Evolutionary conservation across 2,888 invertebrate genomes (phyloP), one percentile per base, ranked within the genome.

Genomic region (Tortrix viridana): DNA sequence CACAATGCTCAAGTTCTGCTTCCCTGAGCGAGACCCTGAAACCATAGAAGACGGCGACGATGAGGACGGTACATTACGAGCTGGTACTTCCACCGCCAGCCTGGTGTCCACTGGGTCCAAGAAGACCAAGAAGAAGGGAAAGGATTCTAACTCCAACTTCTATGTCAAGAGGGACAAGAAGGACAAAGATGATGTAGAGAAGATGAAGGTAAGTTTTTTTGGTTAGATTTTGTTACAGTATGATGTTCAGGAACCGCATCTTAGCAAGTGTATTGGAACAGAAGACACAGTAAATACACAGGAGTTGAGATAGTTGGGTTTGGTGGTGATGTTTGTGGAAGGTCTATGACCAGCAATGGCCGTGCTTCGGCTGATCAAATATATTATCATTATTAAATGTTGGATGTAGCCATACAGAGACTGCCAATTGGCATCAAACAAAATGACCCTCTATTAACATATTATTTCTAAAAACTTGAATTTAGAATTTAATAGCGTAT

Each of bases 1-100:
- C 82, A 98, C 98, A 47, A 98, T 99, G 96, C 93, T 99, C 76
- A 97, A 97, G 86, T 99, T 99, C 88, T 99, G 98, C 86, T 99
- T 99, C 85, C 98, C 98, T 1, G 98, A 98, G 86, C 95, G 98
- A 68, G 97, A 97, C 83, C 95, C 96, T 0, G 97, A 98, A 76
- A 95, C 95, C 23, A 95, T 96, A 65, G 97, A 97, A 77, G 93
- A 93, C 2, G 94, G 93, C 0, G 94, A 95, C 22, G 89, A 89
- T 3, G 77, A 79, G 0, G 89, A 86, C 50, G 83, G 83, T 74
- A 91, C 74, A 80, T 93, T 77, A 77, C 74, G 82, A 72, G 70
- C 80, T 0, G 72, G 77, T 48, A 76, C 94, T 55, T 79, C 84
- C 48, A 71, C 81, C 57, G 80, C 86, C 20, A 86, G 88, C 66